Conservation (phyloP, 2,797 vertebrate genomes). For the Diglossa cyanea region DNA sequence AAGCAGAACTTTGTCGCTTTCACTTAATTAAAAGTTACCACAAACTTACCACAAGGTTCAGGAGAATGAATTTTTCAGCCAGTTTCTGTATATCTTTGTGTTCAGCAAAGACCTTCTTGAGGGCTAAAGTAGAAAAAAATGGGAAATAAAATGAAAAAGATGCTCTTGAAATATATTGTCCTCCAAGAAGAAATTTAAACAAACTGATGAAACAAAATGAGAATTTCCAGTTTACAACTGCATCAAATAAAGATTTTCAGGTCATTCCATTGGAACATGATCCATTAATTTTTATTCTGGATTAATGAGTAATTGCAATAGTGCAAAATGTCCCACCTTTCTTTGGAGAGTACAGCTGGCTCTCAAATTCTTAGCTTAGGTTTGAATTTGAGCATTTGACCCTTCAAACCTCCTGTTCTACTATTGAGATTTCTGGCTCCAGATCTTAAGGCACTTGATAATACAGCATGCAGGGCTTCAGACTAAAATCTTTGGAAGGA, state of each 20-base stretch:
- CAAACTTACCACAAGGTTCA: conserved; percentile 90
- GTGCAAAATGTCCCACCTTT: neutral
- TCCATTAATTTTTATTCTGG: neutral
- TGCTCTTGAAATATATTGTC: neutral
- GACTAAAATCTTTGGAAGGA: neutral
- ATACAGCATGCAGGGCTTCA: neutral
- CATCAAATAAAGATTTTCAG: neutral
- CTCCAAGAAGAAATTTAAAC: neutral
- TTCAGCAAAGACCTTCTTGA: conserved; percentile 88
- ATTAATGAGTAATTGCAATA: neutral
- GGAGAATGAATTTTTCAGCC: conserved; percentile 86
- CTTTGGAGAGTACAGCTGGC: neutral
- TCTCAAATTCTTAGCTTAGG: neutral
- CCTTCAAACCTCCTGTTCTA: neutral
- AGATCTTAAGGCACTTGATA: neutral
- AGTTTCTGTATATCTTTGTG: conserved; percentile 85
- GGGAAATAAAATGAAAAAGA: neutral
- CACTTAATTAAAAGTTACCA: neutral
- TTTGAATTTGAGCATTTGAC: neutral
- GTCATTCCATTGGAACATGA: neutral
- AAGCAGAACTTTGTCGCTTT: neutral
- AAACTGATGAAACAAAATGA: neutral
- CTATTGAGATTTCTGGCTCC: neutral
- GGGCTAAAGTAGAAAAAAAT: conserved; percentile 71
- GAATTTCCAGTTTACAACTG: neutral